Conservation (phyloP, 2,113 vertebrate genomes). For the Chrysochloris asiatica region DNA sequence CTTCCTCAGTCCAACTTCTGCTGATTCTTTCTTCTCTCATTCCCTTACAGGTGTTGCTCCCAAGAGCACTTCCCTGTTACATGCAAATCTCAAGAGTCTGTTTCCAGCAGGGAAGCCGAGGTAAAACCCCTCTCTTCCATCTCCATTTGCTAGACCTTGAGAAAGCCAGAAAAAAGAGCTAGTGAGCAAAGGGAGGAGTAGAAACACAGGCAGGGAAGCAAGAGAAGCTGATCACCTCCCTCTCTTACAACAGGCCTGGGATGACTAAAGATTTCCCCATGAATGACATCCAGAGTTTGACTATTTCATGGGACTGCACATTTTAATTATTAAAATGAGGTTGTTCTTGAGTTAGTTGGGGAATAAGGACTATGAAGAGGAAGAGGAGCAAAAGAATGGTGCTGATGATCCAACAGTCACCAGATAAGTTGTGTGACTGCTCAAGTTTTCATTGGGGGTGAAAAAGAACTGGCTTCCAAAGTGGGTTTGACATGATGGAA, state of each 20-base stretch:
- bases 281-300: background rate
- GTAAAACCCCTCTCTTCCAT: background rate
- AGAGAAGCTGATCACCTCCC: background rate
- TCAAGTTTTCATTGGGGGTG: background rate
- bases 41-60: background rate
- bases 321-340: background rate
- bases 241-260: background rate
- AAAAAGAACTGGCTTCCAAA: background rate
- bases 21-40: background rate
- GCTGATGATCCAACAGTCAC: background rate
- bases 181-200: background rate
- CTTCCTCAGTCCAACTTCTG: background rate
- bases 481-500: background rate
- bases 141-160: background rate
- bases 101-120: background rate
- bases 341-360: too few relatives aligned
- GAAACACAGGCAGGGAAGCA: background rate
- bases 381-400: background rate
- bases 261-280: background rate
- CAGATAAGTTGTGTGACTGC: background rate
- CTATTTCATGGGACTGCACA: background rate
- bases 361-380: background rate
- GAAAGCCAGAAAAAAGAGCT: background rate
- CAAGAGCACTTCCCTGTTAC: background rate
- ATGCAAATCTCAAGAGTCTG: background rate